These are phyloP conservation scores for Palythoa grandis DNA, from an alignment of 92 coral and sea anemone species.

Conservation along the genomic window DNA sequence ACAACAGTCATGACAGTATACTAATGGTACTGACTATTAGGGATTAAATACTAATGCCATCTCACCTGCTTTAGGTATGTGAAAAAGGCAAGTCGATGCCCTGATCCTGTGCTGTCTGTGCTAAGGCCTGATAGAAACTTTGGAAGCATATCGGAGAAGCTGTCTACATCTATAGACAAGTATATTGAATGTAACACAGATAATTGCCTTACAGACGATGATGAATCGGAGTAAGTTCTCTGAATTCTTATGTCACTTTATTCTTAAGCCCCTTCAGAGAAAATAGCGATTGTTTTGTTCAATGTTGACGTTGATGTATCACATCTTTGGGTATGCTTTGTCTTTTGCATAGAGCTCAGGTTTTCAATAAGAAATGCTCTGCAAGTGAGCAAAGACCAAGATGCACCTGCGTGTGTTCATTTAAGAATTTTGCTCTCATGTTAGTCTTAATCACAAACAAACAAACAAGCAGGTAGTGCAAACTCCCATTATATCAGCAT, in stretches of 20 bases:
- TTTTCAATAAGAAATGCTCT: too few relatives aligned
- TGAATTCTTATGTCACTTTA: background rate
- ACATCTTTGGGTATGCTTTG: background rate
- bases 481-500: too few relatives aligned
- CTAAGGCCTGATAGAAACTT: slow-evolving; percentile 84
- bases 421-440: too few relatives aligned
- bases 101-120: slow-evolving; percentile 88
- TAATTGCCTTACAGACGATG: slow-evolving; percentile 69
- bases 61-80: slow-evolving; percentile 40
- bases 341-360: too few relatives aligned
- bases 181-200: slow-evolving; percentile 82
- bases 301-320: background rate
- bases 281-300: background rate
- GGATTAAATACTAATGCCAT: background rate
- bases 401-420: too few relatives aligned
- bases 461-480: too few relatives aligned
- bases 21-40: background rate
- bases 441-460: too few relatives aligned
- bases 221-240: slow-evolving; percentile 47
- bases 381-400: too few relatives aligned
- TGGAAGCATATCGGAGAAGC: slow-evolving; percentile 91
- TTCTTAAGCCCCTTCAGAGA: background rate
- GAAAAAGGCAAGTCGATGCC: slow-evolving; percentile 58
- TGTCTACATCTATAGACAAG: slow-evolving; percentile 53
- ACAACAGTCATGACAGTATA: background rate